Conservation (phyloP, 2,113 vertebrate genomes). For the Gallinago paraguaiae region DNA sequence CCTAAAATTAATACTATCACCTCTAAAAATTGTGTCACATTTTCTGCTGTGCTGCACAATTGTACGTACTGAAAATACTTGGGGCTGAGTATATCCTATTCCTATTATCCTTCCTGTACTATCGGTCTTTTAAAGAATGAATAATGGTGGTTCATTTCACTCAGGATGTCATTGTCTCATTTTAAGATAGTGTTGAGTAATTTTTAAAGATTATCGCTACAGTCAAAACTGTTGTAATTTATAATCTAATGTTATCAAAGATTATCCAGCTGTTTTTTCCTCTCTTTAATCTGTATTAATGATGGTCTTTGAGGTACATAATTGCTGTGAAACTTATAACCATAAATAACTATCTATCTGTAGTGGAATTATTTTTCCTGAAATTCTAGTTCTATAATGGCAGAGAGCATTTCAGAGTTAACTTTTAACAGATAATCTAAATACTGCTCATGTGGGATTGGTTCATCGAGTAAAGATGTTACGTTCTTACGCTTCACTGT, state of each 20-base stretch:
- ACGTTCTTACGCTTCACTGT: neutral
- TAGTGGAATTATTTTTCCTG: neutral
- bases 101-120: neutral
- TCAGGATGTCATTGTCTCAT: neutral
- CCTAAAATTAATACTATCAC: neutral
- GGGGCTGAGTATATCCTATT: neutral
- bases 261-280: neutral
- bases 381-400: neutral
- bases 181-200: neutral
- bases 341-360: neutral
- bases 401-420: neutral
- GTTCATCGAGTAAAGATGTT: neutral
- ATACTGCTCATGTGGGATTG: neutral
- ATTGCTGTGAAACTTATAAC: too few species aligned
- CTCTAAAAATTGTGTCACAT: neutral
- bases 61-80: neutral
- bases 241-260: neutral
- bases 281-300: neutral
- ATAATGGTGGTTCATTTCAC: neutral
- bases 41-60: neutral
- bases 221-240: neutral
- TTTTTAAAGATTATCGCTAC: neutral
- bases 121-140: neutral
- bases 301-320: neutral
- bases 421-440: neutral